Base-by-base conservation (phyloP, 1,140 invertebrate species). In the Lepidurus packardi region DNA sequence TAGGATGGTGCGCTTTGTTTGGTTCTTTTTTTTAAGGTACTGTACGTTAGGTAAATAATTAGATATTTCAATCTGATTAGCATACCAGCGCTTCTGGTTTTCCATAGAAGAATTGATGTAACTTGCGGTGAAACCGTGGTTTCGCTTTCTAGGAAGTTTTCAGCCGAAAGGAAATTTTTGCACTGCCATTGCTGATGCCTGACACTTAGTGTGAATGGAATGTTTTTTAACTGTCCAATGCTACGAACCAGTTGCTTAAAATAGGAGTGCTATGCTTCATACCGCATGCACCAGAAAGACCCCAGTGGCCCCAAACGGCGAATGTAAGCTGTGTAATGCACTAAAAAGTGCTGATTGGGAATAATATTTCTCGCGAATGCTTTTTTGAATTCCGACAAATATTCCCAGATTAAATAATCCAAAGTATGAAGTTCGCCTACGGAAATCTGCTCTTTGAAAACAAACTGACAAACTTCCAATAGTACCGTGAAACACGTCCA, bases 231-330 rank as follows among this genome's bases (percentile, higher is more conserved):
- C 16, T 77, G 43, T 41, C 47, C 47, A 25, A 65, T 77, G 47
- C 25, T 73, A 65, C 24, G 43, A 34, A 77, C 41, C 9, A 79
- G 43, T 24, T 41, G 16, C 73, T 79, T 79, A 43, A 79, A 79
- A 77, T 77, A 79, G n/a, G 25, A 9, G 43, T 79, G 76, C 53
- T 79, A 78, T 34, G 34, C 78, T 65, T 79, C 78, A 43, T 78
- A 79, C 43, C 78, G 34, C 78, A 79, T 79, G 25, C 25, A 25
- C 25, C 25, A 25, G 25, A 25, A 25, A 25, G 43, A 25, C 7
- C 25, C 16, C 11, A 79, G 34, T 7, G 78, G 78, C 13, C 75
- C 45, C 45, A 47, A 47, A 16, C 45, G 45, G 45, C 45, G 45
- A 16, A 47, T 47, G 45, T 47, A 47, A 1, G 45, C 16, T 47